Percentiles rank a stretch among this genome's conserved stretches.
These are phyloP conservation scores for Meteorus colon DNA, from an alignment of 2,888 invertebrate species.

Conservation along the genomic window DNA sequence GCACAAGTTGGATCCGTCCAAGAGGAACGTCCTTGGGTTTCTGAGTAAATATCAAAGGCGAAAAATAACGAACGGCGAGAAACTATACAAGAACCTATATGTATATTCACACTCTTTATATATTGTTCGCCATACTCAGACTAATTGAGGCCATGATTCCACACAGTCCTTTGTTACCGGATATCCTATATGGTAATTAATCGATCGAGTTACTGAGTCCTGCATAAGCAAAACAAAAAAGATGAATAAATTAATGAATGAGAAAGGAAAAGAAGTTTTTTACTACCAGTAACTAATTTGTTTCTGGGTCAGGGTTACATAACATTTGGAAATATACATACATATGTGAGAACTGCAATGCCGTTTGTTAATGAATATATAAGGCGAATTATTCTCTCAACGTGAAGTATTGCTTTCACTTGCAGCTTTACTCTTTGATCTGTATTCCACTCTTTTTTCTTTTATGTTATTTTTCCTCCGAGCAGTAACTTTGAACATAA, in stretches of 20 bases:
- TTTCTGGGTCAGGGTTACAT: not conserved
- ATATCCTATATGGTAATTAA: slow-evolving; percentile 19
- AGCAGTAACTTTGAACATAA: not conserved
- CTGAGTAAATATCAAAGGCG: slow-evolving; percentile 23
- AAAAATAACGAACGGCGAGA: slow-evolving; percentile 12
- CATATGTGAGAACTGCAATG: not conserved
- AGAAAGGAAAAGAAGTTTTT: not conserved
- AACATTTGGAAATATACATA: not conserved
- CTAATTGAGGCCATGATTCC: slow-evolving; percentile 21
- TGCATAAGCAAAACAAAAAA: not conserved
- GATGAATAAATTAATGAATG: not conserved
- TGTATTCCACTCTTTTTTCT: not conserved
- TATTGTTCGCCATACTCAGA: not conserved
- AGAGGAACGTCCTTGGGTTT: not conserved
- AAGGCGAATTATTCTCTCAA: not conserved
- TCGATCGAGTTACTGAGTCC: not conserved
- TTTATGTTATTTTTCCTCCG: not conserved
- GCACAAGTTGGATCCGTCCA: slow-evolving; percentile 8
- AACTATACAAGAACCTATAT: not conserved
- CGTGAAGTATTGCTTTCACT: not conserved
- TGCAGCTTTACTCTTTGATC: not conserved
- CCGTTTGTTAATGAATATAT: not conserved
- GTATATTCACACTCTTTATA: not conserved
- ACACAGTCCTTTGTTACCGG: slow-evolving; percentile 7
- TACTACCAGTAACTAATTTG: not conserved